Percentiles rank a stretch among this genome's conserved stretches.
Conservation (phyloP, 2,797 vertebrate species). For the Danio kyathit region DNA sequence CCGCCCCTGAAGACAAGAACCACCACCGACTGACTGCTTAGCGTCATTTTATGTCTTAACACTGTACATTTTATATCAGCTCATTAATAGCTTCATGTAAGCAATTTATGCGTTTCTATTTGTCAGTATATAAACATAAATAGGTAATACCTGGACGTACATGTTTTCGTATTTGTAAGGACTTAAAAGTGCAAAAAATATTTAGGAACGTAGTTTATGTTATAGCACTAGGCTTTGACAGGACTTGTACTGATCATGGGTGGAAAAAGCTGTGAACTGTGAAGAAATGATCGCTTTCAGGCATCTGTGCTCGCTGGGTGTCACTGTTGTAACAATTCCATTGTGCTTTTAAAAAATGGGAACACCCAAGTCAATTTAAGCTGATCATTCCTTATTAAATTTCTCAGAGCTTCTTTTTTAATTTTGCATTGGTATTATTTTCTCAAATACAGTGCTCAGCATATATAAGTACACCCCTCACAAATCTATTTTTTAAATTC, state of each 20-base stretch:
- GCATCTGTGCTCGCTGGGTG: conserved; percentile 73
- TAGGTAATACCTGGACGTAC: too few species aligned
- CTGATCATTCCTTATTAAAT: background rate
- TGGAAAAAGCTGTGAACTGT: background rate
- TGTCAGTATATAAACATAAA: too few species aligned
- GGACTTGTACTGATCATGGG: background rate
- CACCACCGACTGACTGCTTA: background rate
- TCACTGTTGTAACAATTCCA: conserved; percentile 75
- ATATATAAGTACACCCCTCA: too few species aligned
- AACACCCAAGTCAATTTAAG: background rate
- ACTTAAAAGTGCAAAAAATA: background rate
- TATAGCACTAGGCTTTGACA: background rate
- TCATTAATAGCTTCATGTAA: too few species aligned
- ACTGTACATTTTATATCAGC: background rate
- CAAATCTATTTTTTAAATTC: too few species aligned
- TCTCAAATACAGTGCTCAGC: background rate
- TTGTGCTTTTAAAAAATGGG: conserved; percentile 23
- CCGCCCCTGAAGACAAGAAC: conserved; percentile 57
- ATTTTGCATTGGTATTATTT: background rate
- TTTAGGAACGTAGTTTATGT: background rate
- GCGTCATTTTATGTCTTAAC: background rate
- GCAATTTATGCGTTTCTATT: too few species aligned
- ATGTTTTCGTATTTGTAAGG: too few species aligned
- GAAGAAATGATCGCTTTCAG: conserved; percentile 3
- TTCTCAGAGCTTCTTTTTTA: background rate